These are phyloP conservation scores for Coronaproctus castanopsis DNA, from an alignment of 2,888 invertebrate species.

Conservation along the genomic window DNA sequence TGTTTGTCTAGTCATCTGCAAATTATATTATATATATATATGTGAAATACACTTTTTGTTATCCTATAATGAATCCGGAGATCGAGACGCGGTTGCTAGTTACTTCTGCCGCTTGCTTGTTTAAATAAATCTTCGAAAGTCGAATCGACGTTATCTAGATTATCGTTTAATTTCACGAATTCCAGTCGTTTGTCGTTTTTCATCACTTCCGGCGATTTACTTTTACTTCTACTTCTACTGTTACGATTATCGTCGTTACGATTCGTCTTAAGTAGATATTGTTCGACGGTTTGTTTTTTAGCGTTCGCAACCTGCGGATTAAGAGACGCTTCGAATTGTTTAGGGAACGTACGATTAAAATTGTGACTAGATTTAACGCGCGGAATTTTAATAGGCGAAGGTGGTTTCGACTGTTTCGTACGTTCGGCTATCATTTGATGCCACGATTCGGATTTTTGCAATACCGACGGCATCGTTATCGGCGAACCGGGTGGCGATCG, in stretches of 20 bases:
- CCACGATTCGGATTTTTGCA: constrained; percentile 61
- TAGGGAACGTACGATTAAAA: constrained; percentile 44
- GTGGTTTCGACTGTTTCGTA: constrained; percentile 22
- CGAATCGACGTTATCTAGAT: constrained; percentile 48
- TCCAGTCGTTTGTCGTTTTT: background rate
- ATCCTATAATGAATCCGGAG: too few relatives aligned
- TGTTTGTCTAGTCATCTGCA: too few relatives aligned
- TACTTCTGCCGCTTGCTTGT: constrained; percentile 18
- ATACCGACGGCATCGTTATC: constrained; percentile 20
- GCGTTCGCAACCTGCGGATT: constrained; percentile 42
- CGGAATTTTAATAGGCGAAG: constrained; percentile 18
- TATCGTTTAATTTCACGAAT: constrained; percentile 20
- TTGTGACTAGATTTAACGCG: constrained; percentile 56
- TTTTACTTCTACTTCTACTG: background rate
- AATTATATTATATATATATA: too few relatives aligned
- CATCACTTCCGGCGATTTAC: constrained; percentile 33
- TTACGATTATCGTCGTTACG: constrained; percentile 32
- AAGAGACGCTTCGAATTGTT: constrained; percentile 61
- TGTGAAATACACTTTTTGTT: too few relatives aligned
- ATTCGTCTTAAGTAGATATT: constrained; percentile 37
- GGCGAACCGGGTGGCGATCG: constrained; percentile 15
- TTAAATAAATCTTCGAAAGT: constrained; percentile 65
- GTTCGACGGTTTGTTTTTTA: constrained; percentile 51
- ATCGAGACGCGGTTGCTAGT: too few relatives aligned
- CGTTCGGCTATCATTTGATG: constrained; percentile 39